Evolutionary conservation across 2,888 invertebrate species (phyloP).

Genomic region (Metellina segmentata): DNA sequence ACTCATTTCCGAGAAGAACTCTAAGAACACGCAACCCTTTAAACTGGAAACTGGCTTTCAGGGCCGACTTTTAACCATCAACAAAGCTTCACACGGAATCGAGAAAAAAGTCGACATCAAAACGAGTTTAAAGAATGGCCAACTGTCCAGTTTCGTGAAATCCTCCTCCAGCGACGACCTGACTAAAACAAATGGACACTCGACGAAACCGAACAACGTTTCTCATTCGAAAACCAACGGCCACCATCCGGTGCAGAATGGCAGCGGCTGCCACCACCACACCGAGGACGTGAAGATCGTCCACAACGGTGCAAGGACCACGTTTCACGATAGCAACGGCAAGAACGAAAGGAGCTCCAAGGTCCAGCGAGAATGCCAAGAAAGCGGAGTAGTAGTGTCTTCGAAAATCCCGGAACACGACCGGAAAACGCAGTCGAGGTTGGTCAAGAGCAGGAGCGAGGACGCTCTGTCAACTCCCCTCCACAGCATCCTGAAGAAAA

Average conservation of each 20-base stretch:
- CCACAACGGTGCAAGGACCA: constrained; percentile 1
- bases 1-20: constrained; percentile 66
- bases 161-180: constrained; percentile 6
- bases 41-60: constrained; percentile 75
- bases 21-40: constrained; percentile 68
- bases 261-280: not conserved
- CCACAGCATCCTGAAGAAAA: constrained; percentile 67
- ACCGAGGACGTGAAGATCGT: constrained; percentile 6
- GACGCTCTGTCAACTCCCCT: constrained; percentile 9
- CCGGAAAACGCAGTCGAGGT: not conserved
- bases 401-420: no score
- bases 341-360: not conserved
- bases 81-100: constrained; percentile 48
- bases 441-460: constrained; percentile 36
- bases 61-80: constrained; percentile 70
- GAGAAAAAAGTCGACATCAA: constrained; percentile 39
- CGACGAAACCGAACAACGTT: constrained; percentile 12
- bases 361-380: not conserved
- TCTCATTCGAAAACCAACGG: constrained; percentile 18
- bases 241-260: constrained; percentile 19
- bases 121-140: constrained; percentile 25
- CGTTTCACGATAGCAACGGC: not conserved
- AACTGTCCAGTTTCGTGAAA: constrained; percentile 15
- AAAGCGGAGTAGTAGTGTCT: not conserved
- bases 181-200: constrained; percentile 30